These are phyloP conservation scores for Penaeus japonicus DNA, from an alignment of 1,140 invertebrate genomes.

Conservation along the genomic window DNA sequence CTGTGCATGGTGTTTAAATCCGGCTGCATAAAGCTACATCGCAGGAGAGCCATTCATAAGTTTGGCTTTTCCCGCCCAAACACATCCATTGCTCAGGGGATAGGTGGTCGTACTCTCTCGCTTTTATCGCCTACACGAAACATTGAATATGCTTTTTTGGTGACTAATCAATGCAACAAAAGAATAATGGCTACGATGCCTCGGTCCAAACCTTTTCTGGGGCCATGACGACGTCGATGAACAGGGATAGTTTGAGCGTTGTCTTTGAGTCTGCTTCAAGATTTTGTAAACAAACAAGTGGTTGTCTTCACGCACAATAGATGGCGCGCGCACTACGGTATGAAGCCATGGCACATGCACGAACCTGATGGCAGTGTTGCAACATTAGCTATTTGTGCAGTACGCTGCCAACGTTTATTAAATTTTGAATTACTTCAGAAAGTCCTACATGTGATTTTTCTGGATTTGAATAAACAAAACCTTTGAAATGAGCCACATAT, in stretches of 20 bases:
- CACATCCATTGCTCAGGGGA: constrained; percentile 2
- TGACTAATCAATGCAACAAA: neutral
- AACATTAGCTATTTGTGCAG: no score
- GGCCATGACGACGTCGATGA: constrained; percentile 1
- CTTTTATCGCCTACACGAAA: neutral
- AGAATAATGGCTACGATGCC: no score
- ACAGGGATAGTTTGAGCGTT: neutral
- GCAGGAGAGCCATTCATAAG: constrained; percentile 16
- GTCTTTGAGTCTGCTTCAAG: neutral
- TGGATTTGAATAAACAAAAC: no score
- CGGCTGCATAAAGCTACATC: neutral
- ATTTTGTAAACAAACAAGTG: constrained; percentile 28
- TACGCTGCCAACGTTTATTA: no score
- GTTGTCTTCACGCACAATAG: neutral
- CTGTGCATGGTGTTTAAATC: neutral
- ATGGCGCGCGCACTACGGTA: constrained; percentile 19
- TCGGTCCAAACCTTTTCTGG: constrained; percentile 11
- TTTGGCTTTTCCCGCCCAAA: constrained; percentile 25
- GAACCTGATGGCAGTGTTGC: no score
- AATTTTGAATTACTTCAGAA: no score
- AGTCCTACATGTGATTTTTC: no score
- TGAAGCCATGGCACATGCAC: neutral
- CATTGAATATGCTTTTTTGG: neutral
- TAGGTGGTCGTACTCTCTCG: neutral
- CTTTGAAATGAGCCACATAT: no score